phyloP scores from a whole-genome alignment of 1,140 invertebrate genomes.

The Drosophila kohkoa region DNA sequence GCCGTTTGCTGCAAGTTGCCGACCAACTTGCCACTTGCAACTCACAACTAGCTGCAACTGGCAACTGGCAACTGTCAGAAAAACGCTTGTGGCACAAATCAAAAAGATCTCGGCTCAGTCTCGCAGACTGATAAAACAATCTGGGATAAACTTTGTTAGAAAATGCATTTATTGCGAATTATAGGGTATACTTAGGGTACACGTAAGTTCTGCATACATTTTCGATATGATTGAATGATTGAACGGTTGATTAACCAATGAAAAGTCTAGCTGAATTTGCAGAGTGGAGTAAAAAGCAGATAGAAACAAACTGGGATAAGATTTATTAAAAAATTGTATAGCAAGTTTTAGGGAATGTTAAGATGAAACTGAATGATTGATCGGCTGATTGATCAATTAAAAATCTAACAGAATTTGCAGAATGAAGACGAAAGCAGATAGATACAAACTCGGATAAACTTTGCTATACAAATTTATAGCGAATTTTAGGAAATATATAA shows the following conservation, averaged over 20 bases:
- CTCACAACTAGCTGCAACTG: constrained; percentile 19
- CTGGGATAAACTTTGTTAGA: not conserved
- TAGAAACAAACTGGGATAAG: too few relatives aligned
- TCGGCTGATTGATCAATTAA: too few relatives aligned
- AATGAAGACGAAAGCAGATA: too few relatives aligned
- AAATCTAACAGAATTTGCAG: too few relatives aligned
- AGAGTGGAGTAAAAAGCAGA: too few relatives aligned
- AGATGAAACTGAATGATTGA: too few relatives aligned
- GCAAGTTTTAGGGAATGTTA: too few relatives aligned
- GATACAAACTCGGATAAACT: too few relatives aligned
- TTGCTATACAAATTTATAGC: too few relatives aligned
- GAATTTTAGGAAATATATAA: too few relatives aligned
- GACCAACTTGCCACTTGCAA: not conserved
- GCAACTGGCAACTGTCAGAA: constrained; percentile 50
- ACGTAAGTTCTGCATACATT: not conserved
- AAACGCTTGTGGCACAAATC: constrained; percentile 46
- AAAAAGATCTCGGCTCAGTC: constrained; percentile 14
- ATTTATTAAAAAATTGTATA: too few relatives aligned
- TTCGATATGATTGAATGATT: not conserved
- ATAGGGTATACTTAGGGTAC: not conserved
- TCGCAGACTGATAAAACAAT: constrained; percentile 10
- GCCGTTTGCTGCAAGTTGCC: constrained; percentile 2
- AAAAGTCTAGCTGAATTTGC: not conserved
- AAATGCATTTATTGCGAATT: not conserved
- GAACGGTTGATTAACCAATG: not conserved